Conservation (phyloP, 2,888 invertebrate genomes). For the Amphipyra berbera region DNA sequence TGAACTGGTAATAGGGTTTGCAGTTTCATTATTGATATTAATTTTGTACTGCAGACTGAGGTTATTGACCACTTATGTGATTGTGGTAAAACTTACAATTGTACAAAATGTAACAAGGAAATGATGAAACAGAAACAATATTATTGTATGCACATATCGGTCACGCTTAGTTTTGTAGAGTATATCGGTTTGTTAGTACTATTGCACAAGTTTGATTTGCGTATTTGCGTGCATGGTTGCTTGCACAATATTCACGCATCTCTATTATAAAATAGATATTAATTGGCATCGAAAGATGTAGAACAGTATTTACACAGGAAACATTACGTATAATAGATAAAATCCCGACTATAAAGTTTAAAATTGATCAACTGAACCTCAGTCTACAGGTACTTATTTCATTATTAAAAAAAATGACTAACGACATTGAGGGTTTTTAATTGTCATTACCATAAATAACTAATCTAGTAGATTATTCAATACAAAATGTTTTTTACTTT, state of each 20-base stretch:
- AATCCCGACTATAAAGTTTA: background rate
- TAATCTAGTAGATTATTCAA: slow-evolving; percentile 28
- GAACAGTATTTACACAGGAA: slow-evolving; percentile 7
- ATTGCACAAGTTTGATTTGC: slow-evolving; percentile 1
- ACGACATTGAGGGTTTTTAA: slow-evolving; percentile 26
- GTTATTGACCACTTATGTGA: slow-evolving; percentile 8
- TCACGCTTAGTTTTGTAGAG: slow-evolving; percentile 13
- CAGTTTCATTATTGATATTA: slow-evolving; percentile 23
- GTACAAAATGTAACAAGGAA: background rate
- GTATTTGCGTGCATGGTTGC: background rate
- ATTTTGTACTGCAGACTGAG: slow-evolving; percentile 43
- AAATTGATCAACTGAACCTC: slow-evolving; percentile 27
- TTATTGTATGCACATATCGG: slow-evolving; percentile 17
- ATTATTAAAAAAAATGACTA: slow-evolving; percentile 22
- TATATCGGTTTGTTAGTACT: background rate
- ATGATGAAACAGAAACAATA: slow-evolving; percentile 6
- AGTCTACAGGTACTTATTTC: slow-evolving; percentile 37
- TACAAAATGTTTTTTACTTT: slow-evolving; percentile 24
- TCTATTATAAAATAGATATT: slow-evolving; percentile 4
- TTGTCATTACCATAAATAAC: slow-evolving; percentile 29
- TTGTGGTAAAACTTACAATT: too few species aligned
- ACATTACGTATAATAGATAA: background rate
- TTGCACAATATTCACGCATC: background rate
- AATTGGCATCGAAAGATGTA: slow-evolving; percentile 8
- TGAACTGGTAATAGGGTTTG: slow-evolving; percentile 40